Evolutionary conservation across 1,140 invertebrate species (phyloP).

Genomic region (Odontomachus brunneus): DNA sequence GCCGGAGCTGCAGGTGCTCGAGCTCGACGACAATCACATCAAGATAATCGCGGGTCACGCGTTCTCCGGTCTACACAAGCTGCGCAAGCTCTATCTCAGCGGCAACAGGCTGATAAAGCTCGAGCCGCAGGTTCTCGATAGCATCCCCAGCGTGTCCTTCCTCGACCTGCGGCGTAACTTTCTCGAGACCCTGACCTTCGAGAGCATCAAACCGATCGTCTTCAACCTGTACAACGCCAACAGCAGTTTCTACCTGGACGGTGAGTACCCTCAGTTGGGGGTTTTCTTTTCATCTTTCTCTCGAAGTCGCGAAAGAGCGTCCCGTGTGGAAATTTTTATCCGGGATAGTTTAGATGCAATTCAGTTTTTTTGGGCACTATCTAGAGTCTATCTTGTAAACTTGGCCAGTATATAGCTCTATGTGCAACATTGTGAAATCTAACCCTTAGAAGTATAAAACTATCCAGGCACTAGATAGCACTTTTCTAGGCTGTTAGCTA

Average conservation of each 20-base stretch:
- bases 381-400: no score
- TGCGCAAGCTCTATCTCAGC: conserved; percentile 89
- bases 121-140: conserved; percentile 88
- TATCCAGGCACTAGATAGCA: no score
- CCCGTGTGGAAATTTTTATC: no score
- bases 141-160: conserved; percentile 88
- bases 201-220: conserved; percentile 90
- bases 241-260: conserved; percentile 90
- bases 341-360: no score
- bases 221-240: conserved; percentile 90
- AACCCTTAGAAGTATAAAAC: no score
- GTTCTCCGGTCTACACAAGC: conserved; percentile 89
- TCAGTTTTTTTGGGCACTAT: no score
- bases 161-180: conserved; percentile 91
- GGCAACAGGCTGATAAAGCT: conserved; percentile 90
- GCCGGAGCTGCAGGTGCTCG: conserved; percentile 89
- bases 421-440: no score
- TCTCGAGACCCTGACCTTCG: conserved; percentile 90
- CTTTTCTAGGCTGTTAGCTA: no score
- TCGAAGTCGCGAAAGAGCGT: neutral
- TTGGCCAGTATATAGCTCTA: no score
- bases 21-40: conserved; percentile 90
- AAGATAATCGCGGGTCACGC: conserved; percentile 89
- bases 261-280: conserved; percentile 86
- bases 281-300: neutral